A percentile compares a stretch with the other conserved stretches of the same genome.
These are phyloP conservation scores for Hemicentrotus pulcherrimus DNA, from an alignment of 35 echinoderm and acorn worm genomes.

Conservation along the genomic window DNA sequence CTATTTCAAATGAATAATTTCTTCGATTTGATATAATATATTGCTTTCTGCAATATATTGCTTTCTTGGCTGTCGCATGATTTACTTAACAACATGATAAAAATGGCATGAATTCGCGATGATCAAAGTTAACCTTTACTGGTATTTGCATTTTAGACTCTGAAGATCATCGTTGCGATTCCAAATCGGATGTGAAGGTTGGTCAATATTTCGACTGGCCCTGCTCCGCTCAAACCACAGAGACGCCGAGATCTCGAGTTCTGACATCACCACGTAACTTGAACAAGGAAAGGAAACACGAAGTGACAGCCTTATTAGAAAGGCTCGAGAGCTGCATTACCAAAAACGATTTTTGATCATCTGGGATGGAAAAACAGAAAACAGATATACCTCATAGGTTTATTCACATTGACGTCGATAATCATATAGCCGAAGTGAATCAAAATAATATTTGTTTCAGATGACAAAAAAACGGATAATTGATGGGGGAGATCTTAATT, in stretches of 20 bases:
- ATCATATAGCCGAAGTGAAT: neutral
- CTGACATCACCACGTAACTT: neutral
- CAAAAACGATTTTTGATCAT: neutral
- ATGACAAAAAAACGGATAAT: neutral
- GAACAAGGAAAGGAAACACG: conserved; percentile 21
- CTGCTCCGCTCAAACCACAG: neutral
- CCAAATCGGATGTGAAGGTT: neutral
- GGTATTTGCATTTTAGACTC: neutral
- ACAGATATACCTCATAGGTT: neutral
- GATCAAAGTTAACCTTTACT: conserved; percentile 4
- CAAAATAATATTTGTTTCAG: neutral
- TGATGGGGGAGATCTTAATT: neutral
- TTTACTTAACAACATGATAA: neutral
- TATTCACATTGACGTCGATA: neutral
- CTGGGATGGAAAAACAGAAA: neutral
- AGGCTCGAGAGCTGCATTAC: conserved; percentile 1
- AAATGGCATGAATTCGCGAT: neutral
- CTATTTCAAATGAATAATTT: neutral
- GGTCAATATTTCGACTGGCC: conserved; percentile 30
- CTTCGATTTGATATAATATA: neutral
- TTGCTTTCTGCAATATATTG: neutral
- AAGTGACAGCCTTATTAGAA: conserved; percentile 32
- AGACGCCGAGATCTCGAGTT: conserved; percentile 6
- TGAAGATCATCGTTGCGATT: conserved; percentile 17
- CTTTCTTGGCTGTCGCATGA: neutral